Percentiles rank a stretch among this genome's conserved stretches.
Conservation (phyloP, 1,140 invertebrate genomes). For the Probaryconus sp. region DNA sequence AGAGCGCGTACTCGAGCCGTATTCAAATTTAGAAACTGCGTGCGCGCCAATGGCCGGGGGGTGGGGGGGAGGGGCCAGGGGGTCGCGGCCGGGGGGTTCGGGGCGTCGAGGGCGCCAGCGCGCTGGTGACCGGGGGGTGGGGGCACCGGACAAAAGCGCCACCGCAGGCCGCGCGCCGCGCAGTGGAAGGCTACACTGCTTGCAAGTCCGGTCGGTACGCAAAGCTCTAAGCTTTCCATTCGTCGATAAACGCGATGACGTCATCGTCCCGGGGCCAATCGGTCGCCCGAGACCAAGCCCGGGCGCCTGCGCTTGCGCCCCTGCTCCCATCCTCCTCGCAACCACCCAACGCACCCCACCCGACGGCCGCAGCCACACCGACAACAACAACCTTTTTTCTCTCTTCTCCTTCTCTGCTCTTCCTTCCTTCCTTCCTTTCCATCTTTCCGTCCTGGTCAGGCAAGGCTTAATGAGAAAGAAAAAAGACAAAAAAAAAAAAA, state of each 20-base stretch:
- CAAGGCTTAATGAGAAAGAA: no score
- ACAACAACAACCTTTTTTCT: no score
- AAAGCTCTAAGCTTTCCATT: slow-evolving; percentile 61
- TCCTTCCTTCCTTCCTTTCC: slow-evolving; percentile 1
- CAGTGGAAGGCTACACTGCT: slow-evolving; percentile 18
- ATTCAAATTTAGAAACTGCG: slow-evolving; percentile 69
- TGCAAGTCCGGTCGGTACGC: slow-evolving; percentile 6
- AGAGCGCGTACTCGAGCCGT: slow-evolving; percentile 49
- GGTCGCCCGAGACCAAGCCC: no score
- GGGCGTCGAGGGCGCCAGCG: no score
- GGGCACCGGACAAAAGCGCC: slow-evolving; percentile 67
- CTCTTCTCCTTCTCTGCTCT: background rate
- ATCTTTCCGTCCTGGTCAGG: slow-evolving; percentile 1
- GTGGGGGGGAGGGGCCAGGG: no score
- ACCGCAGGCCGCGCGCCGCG: slow-evolving; percentile 51
- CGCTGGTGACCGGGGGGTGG: slow-evolving; percentile 1
- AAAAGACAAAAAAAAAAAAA: no score
- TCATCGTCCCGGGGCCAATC: slow-evolving; percentile 61
- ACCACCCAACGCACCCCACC: background rate
- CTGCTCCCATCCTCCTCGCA: background rate
- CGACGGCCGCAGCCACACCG: background rate
- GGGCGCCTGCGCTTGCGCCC: background rate
- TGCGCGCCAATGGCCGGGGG: slow-evolving; percentile 30
- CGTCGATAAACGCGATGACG: slow-evolving; percentile 67
- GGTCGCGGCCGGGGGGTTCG: no score